phyloP scores from a whole-genome alignment of 2,888 invertebrate species.

The Acheta domesticus region DNA sequence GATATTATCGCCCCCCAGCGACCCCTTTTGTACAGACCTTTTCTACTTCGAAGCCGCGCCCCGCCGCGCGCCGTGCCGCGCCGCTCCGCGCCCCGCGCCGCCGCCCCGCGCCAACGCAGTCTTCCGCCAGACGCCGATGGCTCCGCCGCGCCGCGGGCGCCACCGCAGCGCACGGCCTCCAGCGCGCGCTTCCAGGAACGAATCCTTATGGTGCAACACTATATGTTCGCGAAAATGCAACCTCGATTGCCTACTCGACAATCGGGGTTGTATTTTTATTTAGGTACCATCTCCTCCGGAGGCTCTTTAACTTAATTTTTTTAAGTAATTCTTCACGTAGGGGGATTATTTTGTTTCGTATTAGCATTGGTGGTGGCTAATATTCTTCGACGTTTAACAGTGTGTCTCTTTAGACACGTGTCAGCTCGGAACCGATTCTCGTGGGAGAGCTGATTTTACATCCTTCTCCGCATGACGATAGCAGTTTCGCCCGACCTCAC shows the following conservation, averaged over 20 bases:
- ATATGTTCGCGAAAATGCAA: conserved; percentile 32
- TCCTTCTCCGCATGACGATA: too few species aligned
- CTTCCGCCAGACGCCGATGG: neutral
- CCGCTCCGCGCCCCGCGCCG: too few species aligned
- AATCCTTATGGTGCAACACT: conserved; percentile 3
- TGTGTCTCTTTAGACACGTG: neutral
- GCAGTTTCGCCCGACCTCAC: neutral
- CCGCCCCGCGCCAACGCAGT: neutral
- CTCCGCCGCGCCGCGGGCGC: neutral
- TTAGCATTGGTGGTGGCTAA: conserved; percentile 33
- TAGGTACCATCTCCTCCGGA: conserved; percentile 37
- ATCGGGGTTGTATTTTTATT: conserved; percentile 35
- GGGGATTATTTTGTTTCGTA: conserved; percentile 33
- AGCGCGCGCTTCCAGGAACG: neutral
- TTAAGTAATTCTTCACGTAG: conserved; percentile 28
- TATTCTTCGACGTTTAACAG: conserved; percentile 22
- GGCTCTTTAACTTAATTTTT: conserved; percentile 31
- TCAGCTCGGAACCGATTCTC: too few species aligned
- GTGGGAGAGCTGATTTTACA: too few species aligned
- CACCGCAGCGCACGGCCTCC: neutral
- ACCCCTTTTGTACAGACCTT: neutral
- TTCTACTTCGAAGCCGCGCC: neutral
- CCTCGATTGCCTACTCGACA: conserved; percentile 22
- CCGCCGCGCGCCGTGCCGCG: too few species aligned
- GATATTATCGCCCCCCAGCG: neutral